Conservation (phyloP, 2,888 invertebrate species). For the Nomada fabriciana region DNA sequence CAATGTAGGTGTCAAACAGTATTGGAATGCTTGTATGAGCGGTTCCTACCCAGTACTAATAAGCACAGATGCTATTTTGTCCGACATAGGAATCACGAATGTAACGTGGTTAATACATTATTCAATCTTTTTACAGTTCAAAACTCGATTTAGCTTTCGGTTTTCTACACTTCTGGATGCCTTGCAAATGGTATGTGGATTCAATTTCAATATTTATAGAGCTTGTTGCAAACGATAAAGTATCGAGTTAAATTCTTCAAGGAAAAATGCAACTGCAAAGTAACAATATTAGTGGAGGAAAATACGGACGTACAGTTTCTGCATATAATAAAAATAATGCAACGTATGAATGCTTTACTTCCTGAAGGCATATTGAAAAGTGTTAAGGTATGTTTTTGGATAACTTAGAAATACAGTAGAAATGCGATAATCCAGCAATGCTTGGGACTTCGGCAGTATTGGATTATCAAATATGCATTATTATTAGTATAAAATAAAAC, state of each 20-base stretch:
- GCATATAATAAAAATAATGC: slow-evolving; percentile 87
- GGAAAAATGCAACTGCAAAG: slow-evolving; percentile 79
- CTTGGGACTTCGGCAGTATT: too few species aligned
- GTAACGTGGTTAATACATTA: slow-evolving; percentile 90
- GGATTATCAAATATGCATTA: too few species aligned
- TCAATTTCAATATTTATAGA: neutral
- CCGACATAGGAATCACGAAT: slow-evolving; percentile 87
- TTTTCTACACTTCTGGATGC: slow-evolving; percentile 89
- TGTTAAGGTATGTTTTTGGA: slow-evolving; percentile 76
- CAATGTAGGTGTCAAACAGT: slow-evolving; percentile 80
- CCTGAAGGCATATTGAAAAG: slow-evolving; percentile 76
- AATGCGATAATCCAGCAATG: too few species aligned
- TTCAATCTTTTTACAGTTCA: slow-evolving; percentile 88
- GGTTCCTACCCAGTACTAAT: slow-evolving; percentile 87
- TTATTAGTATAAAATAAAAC: neutral
- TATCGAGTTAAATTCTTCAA: slow-evolving; percentile 47
- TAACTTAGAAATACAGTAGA: too few species aligned
- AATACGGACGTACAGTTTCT: slow-evolving; percentile 87
- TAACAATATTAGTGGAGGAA: slow-evolving; percentile 87
- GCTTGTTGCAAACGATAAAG: neutral
- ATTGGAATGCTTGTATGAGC: slow-evolving; percentile 83
- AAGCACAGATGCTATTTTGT: slow-evolving; percentile 89
- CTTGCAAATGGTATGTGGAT: slow-evolving; percentile 82
- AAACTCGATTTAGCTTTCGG: slow-evolving; percentile 88
- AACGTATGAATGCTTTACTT: slow-evolving; percentile 81